A percentile compares a stretch with the other conserved stretches of the same genome.
Evolutionary conservation across 1,140 invertebrate species (phyloP).

Genomic region (Tetramorium alpestre): DNA sequence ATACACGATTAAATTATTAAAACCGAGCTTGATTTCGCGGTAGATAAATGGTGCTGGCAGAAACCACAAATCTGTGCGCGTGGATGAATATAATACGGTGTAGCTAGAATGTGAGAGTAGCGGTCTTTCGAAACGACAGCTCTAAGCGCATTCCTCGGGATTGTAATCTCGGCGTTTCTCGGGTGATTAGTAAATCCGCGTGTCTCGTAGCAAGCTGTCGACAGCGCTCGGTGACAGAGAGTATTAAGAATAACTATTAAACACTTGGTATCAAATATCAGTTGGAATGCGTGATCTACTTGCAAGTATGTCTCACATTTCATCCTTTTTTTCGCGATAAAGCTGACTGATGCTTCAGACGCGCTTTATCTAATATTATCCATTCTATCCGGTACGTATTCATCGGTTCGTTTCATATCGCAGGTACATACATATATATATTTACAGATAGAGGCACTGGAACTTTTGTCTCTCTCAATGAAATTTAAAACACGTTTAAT

Average conservation of each 20-base stretch:
- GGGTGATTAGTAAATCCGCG: conserved; percentile 77
- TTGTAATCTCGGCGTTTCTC: conserved; percentile 82
- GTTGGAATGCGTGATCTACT: background rate
- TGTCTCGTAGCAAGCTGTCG: conserved; percentile 50
- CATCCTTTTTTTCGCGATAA: background rate
- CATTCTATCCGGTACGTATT: background rate
- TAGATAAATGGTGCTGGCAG: conserved; percentile 46
- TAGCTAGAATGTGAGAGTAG: conserved; percentile 72
- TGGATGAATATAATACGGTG: conserved; percentile 43
- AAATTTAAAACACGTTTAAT: background rate
- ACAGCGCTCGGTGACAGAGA: background rate
- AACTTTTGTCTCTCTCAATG: background rate
- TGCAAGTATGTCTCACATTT: background rate
- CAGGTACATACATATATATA: background rate
- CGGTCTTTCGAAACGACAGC: conserved; percentile 80
- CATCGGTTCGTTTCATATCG: background rate
- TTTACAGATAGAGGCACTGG: background rate
- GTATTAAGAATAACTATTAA: conserved; percentile 24
- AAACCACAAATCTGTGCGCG: conserved; percentile 26
- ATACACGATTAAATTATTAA: conserved; percentile 7
- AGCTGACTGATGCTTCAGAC: background rate
- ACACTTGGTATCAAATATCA: conserved; percentile 25
- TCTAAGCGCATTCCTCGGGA: conserved; percentile 82
- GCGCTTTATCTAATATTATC: background rate
- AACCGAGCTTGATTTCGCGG: background rate